Evolutionary conservation across 2,113 vertebrate genomes (phyloP).

Genomic region (Zapus hudsonius): DNA sequence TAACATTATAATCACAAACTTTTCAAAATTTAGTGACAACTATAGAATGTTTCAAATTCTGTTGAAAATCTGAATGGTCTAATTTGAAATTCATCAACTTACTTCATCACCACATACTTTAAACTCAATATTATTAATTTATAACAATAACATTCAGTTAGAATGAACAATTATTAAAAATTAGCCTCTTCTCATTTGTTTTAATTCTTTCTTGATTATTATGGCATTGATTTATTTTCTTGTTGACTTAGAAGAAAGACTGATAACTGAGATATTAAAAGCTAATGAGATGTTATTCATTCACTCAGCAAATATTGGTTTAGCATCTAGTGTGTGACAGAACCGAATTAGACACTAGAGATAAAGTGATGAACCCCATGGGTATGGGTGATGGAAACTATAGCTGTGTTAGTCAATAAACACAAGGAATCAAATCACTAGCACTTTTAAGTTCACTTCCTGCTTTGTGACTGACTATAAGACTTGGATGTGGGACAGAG

Average conservation of each 20-base stretch:
- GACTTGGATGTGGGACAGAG: too few relatives aligned
- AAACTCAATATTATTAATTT: background rate
- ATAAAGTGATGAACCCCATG: background rate
- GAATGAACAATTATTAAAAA: background rate
- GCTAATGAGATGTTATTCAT: background rate
- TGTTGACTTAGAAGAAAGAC: background rate
- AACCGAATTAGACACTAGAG: background rate
- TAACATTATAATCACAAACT: background rate
- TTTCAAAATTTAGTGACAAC: background rate
- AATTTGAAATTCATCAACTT: background rate
- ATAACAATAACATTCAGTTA: background rate
- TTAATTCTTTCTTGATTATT: slow-evolving; percentile 17
- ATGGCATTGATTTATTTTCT: background rate
- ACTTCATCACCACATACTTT: background rate
- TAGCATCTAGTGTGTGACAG: background rate
- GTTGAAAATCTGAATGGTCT: background rate
- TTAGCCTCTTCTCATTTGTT: background rate
- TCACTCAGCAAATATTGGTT: background rate
- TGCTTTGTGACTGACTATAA: background rate
- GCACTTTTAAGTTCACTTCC: background rate
- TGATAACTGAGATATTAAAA: background rate
- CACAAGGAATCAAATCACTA: background rate
- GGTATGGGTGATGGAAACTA: background rate
- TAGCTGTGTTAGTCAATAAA: background rate
- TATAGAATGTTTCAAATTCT: background rate